Conservation (phyloP, 2,888 invertebrate species). For the Dryobota labecula region DNA sequence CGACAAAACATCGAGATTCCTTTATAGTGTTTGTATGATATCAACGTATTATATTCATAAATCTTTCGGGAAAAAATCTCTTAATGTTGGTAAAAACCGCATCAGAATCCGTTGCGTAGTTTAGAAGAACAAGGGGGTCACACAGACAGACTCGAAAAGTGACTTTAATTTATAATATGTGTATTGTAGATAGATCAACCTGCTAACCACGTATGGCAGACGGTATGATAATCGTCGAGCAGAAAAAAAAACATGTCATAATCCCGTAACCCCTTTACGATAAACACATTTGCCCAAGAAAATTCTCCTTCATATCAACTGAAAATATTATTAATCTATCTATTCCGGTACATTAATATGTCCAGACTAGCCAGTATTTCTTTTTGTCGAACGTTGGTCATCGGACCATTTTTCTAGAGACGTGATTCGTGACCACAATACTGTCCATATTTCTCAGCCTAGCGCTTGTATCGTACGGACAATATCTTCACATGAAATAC, state of each 20-base stretch:
- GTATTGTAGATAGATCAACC: background rate
- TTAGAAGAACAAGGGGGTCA: background rate
- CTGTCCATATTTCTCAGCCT: slow-evolving; percentile 24
- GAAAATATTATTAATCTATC: slow-evolving; percentile 17
- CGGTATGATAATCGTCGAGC: background rate
- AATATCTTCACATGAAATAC: slow-evolving; percentile 49
- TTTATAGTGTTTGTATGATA: background rate
- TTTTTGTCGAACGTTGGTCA: slow-evolving; percentile 34
- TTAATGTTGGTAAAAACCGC: background rate
- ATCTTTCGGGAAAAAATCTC: background rate
- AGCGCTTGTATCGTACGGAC: slow-evolving; percentile 18
- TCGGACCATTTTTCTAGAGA: slow-evolving; percentile 42
- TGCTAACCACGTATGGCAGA: no score
- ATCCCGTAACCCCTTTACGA: background rate
- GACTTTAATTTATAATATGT: background rate
- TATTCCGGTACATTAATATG: slow-evolving; percentile 23
- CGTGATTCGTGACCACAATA: slow-evolving; percentile 50
- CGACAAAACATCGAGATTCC: background rate
- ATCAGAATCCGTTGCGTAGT: background rate
- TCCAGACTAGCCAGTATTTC: slow-evolving; percentile 8
- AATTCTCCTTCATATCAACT: background rate
- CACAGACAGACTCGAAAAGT: background rate
- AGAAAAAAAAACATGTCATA: no score
- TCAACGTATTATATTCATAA: background rate
- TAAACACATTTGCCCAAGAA: background rate